Evolutionary conservation across 2,888 invertebrate genomes (phyloP), one percentile per base, ranked within the genome.

Genomic region (Spilosoma lubricipeda): DNA sequence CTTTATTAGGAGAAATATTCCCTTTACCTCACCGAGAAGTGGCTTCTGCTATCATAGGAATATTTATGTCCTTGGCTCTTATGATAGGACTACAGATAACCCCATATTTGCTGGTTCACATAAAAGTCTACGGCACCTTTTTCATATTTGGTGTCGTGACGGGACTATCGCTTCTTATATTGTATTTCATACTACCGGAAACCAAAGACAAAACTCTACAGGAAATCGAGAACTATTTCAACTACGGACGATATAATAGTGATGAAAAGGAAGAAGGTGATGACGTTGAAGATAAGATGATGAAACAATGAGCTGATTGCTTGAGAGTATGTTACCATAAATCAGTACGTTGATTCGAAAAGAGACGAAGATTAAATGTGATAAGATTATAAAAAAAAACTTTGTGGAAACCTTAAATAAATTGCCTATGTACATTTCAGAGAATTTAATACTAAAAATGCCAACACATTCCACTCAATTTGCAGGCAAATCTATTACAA

Each of bases 1-100:
- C 90, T 8, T 84, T 94, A 23, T 76, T 92, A 56, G 94, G 94
- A 0, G 94, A 94, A 79, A 74, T 94, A 11, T 91, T 90, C 52
- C 93, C 93, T 0, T 84, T 94, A 45, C 88, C 84, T 3, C 91
- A 93, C 73, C 89, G 90, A 81, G 90, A 89, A 20, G 86, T 87
- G 2, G 93, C 92, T 0, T 85, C 90, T 23, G 77, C 88, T 0
- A 77, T 88, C 0, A 79, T 87, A 0, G 93, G 93, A 0, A 74
- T 87, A 1, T 74, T 88, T 3, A 56, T 92, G 13, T 91, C 91
- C 0, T 8, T 90, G 0, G 72, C 76, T 13, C 68, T 93, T 0
- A 86, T 90, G 79, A 8, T 87, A 4, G 87, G 84, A 2, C 82
- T 93, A 20, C 90, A 93, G 80, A 71, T 89, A 3, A 90, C 92